Evolutionary conservation across 2,113 vertebrate genomes (phyloP).

Genomic region (Apodemus speciosus): DNA sequence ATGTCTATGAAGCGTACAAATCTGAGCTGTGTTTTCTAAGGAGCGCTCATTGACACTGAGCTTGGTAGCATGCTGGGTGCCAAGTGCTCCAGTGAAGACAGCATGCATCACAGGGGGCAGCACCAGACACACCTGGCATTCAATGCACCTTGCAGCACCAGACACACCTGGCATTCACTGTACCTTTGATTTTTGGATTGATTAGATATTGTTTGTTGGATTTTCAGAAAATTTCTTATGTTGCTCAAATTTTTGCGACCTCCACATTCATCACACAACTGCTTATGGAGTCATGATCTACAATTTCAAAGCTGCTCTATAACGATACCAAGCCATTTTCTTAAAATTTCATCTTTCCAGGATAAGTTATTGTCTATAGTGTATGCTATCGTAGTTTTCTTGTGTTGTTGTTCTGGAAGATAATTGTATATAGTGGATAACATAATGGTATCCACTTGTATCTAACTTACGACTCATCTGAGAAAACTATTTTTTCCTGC

Average conservation of each 20-base stretch:
- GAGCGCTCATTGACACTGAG: not conserved
- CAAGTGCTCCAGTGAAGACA: not conserved
- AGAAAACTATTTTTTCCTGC: slow-evolving; percentile 20
- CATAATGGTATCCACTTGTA: not conserved
- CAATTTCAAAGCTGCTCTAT: not conserved
- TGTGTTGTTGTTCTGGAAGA: not conserved
- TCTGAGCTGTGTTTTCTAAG: not conserved
- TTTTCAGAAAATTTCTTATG: not conserved
- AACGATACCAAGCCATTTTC: not conserved
- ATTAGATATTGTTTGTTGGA: not conserved
- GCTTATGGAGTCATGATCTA: not conserved
- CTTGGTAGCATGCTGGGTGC: not conserved
- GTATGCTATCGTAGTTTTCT: not conserved
- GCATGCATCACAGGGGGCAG: not conserved
- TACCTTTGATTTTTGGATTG: not conserved
- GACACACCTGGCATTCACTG: not conserved
- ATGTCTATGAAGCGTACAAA: not conserved
- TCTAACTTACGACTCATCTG: not conserved
- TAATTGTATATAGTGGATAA: not conserved
- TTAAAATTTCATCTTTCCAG: not conserved
- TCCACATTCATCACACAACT: not conserved
- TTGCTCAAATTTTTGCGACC: not conserved
- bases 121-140: not conserved
- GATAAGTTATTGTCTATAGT: not conserved
- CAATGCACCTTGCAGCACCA: not conserved